A percentile compares a stretch with the other conserved stretches of the same genome.
Evolutionary conservation across 1,140 invertebrate genomes (phyloP).

Genomic region (Meloidogyne chitwoodi): DNA sequence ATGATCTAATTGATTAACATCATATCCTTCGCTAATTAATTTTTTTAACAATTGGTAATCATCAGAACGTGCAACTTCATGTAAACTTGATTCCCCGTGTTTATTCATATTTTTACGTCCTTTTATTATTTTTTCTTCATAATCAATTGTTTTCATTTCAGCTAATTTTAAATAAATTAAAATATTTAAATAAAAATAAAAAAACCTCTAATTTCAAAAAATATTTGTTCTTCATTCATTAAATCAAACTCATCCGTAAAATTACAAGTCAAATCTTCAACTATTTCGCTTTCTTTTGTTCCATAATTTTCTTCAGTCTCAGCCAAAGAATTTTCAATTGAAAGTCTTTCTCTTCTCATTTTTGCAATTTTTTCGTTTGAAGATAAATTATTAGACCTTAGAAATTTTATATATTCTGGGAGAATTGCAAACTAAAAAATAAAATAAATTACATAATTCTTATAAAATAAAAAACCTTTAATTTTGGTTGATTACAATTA

Average conservation of each 20-base stretch:
- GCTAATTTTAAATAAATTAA: not conserved
- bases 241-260: constrained; percentile 1
- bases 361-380: not conserved
- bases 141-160: constrained; percentile 14
- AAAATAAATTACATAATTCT: not conserved
- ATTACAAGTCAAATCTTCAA: not conserved
- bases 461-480: constrained; percentile 9
- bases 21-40: constrained; percentile 15
- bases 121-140: constrained; percentile 15
- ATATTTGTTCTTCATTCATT: constrained; percentile 14
- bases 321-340: not conserved
- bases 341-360: not conserved
- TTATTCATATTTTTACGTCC: constrained; percentile 14
- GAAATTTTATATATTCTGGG: constrained; percentile 5
- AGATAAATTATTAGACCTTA: not conserved
- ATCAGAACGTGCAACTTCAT: constrained; percentile 16
- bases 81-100: constrained; percentile 8
- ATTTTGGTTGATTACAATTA: not conserved
- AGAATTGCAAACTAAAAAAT: constrained; percentile 4
- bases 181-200: not conserved
- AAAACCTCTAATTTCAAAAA: constrained; percentile 6
- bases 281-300: not conserved
- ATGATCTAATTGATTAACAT: constrained; percentile 19
- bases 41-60: constrained; percentile 16
- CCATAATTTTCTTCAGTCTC: not conserved